A percentile compares a stretch with the other conserved stretches of the same genome.
These are phyloP conservation scores for Acrocera orbiculus DNA, from an alignment of 2,888 invertebrate species.

Conservation along the genomic window DNA sequence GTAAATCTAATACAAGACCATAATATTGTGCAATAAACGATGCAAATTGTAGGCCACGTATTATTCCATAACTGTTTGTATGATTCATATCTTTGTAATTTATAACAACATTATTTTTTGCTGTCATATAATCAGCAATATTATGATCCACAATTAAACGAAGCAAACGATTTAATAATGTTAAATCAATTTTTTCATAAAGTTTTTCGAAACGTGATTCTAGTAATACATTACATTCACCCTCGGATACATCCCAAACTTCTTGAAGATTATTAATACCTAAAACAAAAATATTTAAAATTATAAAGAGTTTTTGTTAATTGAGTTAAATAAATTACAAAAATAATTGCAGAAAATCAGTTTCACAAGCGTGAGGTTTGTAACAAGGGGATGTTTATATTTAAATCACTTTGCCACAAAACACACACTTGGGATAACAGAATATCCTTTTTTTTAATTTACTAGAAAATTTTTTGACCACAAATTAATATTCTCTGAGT, in stretches of 20 bases:
- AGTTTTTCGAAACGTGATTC: conserved; percentile 96
- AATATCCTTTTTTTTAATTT: no score
- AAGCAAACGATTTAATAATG: conserved; percentile 84
- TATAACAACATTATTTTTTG: conserved; percentile 99
- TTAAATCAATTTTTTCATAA: conserved; percentile 99
- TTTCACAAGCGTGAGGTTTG: conserved; percentile 46
- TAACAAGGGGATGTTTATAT: conserved; percentile 46
- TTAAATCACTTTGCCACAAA: conserved; percentile 48
- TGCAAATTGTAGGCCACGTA: conserved; percentile 96
- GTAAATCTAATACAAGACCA: conserved; percentile 85
- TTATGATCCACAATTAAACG: conserved; percentile 98
- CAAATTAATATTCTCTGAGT: no score
- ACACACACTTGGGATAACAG: no score
- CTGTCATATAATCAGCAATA: conserved; percentile 99
- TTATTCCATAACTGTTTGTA: conserved; percentile 98
- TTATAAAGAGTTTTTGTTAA: no score
- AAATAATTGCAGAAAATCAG: conserved; percentile 12
- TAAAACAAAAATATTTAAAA: conserved; percentile 20
- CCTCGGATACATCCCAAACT: conserved; percentile 97
- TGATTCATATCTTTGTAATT: conserved; percentile 99
- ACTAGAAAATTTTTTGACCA: no score
- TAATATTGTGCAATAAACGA: conserved; percentile 99
- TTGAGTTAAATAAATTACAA: no score
- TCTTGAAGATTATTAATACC: conserved; percentile 93
- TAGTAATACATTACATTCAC: conserved; percentile 94